Evolutionary conservation across 2,888 invertebrate species (phyloP), one percentile per base, ranked within the genome.

Genomic region (Drosophila buzzatii): DNA sequence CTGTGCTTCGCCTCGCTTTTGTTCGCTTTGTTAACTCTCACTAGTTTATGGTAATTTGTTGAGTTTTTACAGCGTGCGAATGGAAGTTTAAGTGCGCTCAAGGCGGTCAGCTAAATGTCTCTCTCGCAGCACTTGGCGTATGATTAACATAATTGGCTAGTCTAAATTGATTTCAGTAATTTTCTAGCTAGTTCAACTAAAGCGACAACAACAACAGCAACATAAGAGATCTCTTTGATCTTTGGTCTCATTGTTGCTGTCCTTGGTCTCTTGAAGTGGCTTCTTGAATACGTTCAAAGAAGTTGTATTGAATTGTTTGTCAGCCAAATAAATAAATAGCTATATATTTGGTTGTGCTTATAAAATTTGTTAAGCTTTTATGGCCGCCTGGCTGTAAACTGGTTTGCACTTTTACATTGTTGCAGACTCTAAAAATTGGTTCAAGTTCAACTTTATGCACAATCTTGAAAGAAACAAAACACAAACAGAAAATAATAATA

Each of bases 361-460:
- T 18, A 55, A 33, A 53, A 27, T 67, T 35, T 49, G 66, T 67
- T 20, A 67, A 58, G 70, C n/a, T 55, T 41, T 55, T 44, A 37
- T 69, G 67, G 74, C 65, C 70, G 69, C 81, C 82, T 81, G 56
- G 67, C 74, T 85, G 73, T 76, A 81, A 89, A 85, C 85, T 66
- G 85, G 89, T 85, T 85, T 87, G 82, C 76, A 78, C 62, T 76
- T 85, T 88, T 82, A 78, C 81, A 85, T 77, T 70, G 87, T 71
- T 70, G 71, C 76, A 73, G 73, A 76, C 78, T 71, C 61, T 51
- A 8, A 49, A 76, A 85, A 85, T 88, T 85, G 75, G 89, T 83
- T 85, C 89, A 88, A 85, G 85, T 88, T 85, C 85, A 89, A 76
- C 86, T 73, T 79, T 84, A 86, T 81, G 83, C 87, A 84, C 87